Evolutionary conservation across 2,113 vertebrate genomes (phyloP).

Genomic region (Salvelinus sp.): DNA sequence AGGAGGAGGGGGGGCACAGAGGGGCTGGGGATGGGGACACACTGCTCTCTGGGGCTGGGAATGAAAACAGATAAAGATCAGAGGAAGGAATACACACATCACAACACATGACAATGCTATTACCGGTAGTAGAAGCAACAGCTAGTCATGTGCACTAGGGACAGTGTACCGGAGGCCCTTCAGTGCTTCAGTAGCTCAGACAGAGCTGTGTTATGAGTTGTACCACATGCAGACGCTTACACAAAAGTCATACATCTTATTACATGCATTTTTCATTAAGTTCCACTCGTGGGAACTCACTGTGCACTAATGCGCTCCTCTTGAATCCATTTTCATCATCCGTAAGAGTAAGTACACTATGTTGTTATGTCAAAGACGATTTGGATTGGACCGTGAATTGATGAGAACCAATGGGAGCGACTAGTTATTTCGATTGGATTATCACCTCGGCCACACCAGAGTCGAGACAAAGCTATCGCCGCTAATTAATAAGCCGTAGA

Average conservation of each 20-base stretch:
- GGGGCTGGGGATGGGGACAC: constrained; percentile 10
- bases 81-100: neutral
- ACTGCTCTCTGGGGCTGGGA: neutral
- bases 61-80: neutral
- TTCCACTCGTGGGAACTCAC: too few species aligned
- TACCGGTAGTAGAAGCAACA: constrained; percentile 30
- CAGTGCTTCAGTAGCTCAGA: neutral
- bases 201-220: too few species aligned
- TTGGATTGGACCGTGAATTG: constrained; percentile 3
- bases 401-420: neutral
- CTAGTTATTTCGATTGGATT: constrained; percentile 27
- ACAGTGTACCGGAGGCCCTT: too few species aligned
- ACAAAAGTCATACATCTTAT: too few species aligned
- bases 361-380: constrained; percentile 19
- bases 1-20: constrained; percentile 57
- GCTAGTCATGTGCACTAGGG: too few species aligned
- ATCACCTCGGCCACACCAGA: too few species aligned
- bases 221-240: too few species aligned
- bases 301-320: constrained; percentile 2
- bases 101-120: neutral
- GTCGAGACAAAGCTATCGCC: too few species aligned
- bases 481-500: neutral
- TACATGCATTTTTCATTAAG: neutral
- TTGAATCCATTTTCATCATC: neutral
- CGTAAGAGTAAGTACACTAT: constrained; percentile 21